Evolutionary conservation across 1,140 invertebrate species (phyloP).

Genomic region (Apocrypta bakeri): DNA sequence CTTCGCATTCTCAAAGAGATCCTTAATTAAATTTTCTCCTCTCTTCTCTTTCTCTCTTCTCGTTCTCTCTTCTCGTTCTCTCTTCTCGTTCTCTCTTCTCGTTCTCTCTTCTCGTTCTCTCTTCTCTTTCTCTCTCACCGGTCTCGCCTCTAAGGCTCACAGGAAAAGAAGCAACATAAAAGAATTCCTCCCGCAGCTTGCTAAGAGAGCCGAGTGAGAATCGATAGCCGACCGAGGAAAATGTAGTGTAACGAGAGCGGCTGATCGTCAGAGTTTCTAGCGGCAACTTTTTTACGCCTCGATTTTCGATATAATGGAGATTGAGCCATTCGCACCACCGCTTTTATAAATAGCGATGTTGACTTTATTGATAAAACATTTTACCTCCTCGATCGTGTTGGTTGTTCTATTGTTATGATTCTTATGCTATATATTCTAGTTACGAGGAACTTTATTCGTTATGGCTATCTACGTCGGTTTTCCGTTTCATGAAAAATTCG

Average conservation of each 20-base stretch:
- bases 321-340: slow-evolving; percentile 34
- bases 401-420: no score
- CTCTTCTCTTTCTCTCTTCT: neutral
- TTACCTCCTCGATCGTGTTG: no score
- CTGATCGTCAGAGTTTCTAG: slow-evolving; percentile 51
- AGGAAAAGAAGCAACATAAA: neutral
- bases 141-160: neutral
- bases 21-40: neutral
- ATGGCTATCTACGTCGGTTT: no score
- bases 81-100: neutral
- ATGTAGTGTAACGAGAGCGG: neutral
- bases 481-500: no score
- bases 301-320: slow-evolving; percentile 55
- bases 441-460: no score
- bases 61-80: neutral
- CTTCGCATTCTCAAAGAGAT: neutral
- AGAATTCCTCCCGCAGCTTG: neutral
- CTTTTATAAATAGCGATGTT: slow-evolving; percentile 16
- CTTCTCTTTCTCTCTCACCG: no score
- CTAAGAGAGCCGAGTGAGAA: neutral
- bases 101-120: no score
- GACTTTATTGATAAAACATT: slow-evolving; percentile 45
- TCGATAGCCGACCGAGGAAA: neutral
- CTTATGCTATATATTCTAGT: no score
- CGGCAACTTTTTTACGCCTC: slow-evolving; percentile 56